Percentiles rank a stretch among this genome's conserved stretches.
Conservation (phyloP, 2,888 invertebrate species). For the Carabus problematicus region DNA sequence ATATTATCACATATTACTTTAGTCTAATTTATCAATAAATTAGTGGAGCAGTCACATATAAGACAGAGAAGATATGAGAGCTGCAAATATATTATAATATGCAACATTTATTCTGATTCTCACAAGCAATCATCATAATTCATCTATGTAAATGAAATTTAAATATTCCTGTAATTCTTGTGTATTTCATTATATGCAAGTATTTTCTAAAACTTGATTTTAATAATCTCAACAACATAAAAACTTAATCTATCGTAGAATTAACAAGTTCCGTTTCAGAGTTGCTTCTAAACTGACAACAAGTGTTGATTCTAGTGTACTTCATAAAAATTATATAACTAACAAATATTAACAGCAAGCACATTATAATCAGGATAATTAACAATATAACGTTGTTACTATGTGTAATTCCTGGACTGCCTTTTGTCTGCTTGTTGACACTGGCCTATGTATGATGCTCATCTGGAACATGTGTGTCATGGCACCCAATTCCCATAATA, state of each 20-base stretch:
- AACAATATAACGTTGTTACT: constrained; percentile 36
- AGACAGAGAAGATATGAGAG: too few relatives aligned
- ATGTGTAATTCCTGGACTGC: constrained; percentile 6
- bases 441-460: neutral
- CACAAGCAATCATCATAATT: neutral
- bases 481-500: constrained; percentile 32
- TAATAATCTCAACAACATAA: too few relatives aligned
- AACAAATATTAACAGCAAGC: constrained; percentile 34
- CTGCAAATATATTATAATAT: too few relatives aligned
- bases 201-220: too few relatives aligned
- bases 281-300: constrained; percentile 19
- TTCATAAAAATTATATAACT: constrained; percentile 32
- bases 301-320: constrained; percentile 17
- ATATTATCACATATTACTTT: too few relatives aligned
- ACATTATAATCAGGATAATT: constrained; percentile 31
- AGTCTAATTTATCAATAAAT: too few relatives aligned
- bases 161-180: too few relatives aligned
- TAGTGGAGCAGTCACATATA: too few relatives aligned
- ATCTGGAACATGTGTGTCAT: constrained; percentile 15
- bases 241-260: constrained; percentile 12
- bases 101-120: too few relatives aligned
- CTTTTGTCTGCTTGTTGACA: neutral
- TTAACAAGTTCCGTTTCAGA: constrained; percentile 39
- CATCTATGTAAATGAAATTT: too few relatives aligned
- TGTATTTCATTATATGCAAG: too few relatives aligned